phyloP scores from a whole-genome alignment of 2,797 vertebrate species.

The Lacerta agilis region DNA sequence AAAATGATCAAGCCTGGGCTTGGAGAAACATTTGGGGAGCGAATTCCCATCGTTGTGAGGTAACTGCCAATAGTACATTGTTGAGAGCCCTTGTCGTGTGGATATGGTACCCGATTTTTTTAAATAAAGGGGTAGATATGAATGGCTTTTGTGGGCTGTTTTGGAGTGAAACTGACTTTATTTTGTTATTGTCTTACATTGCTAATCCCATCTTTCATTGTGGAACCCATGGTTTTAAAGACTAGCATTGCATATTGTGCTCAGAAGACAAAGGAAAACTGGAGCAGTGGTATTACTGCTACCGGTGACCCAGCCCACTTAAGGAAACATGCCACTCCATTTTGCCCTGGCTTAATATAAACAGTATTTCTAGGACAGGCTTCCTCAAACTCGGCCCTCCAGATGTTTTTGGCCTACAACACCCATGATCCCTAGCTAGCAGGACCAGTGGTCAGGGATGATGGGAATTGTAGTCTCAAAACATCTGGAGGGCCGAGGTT shows the following conservation, averaged over 20 bases:
- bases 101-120: neutral
- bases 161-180: neutral
- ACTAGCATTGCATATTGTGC: neutral
- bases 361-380: neutral
- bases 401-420: no score
- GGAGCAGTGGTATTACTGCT: no score
- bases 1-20: neutral
- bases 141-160: neutral
- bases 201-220: no score
- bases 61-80: neutral
- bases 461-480: no score
- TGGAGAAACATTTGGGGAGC: neutral
- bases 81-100: neutral
- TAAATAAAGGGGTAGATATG: neutral
- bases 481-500: no score
- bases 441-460: no score
- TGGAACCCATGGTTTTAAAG: neutral
- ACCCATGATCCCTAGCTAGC: no score
- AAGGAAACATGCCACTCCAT: neutral
- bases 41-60: neutral
- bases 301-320: neutral
- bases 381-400: no score
- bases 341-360: neutral
- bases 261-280: neutral
- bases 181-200: no score